phyloP scores from a whole-genome alignment of 2,888 invertebrate species.

The Anoncus sp. region DNA sequence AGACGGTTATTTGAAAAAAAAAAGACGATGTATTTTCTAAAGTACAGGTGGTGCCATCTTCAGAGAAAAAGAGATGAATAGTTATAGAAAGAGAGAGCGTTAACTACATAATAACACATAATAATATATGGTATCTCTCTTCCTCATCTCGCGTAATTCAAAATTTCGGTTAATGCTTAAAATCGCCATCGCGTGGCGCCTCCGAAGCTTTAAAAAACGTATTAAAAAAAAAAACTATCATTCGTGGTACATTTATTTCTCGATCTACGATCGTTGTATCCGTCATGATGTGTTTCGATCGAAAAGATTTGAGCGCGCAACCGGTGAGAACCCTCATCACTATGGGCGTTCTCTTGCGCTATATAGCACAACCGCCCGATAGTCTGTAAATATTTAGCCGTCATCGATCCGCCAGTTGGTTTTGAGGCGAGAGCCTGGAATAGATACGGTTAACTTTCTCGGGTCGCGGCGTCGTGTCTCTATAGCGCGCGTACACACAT shows the following conservation, averaged over 20 bases:
- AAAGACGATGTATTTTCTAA: no score
- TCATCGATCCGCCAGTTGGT: slow-evolving; percentile 57
- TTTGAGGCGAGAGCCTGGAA: slow-evolving; percentile 62
- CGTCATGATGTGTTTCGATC: slow-evolving; percentile 2
- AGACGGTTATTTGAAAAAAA: no score
- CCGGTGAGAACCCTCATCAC: slow-evolving; percentile 32
- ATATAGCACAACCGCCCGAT: slow-evolving; percentile 27
- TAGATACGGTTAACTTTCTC: slow-evolving; percentile 60
- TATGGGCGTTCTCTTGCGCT: slow-evolving; percentile 9
- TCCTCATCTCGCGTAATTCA: no score
- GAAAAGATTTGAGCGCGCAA: slow-evolving; percentile 1
- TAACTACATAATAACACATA: no score
- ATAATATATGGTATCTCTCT: no score
- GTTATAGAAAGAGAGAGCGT: no score
- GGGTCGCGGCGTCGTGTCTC: slow-evolving; percentile 28
- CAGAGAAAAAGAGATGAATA: no score
- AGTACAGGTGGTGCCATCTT: no score
- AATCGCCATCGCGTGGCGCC: no score
- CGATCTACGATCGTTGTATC: not conserved
- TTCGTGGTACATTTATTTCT: not conserved
- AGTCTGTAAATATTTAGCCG: slow-evolving; percentile 62
- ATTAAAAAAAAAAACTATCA: no score
- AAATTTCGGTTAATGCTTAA: no score
- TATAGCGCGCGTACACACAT: slow-evolving; percentile 7
- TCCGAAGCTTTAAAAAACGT: no score